phyloP scores from a whole-genome alignment of 2,888 invertebrate genomes.

The Orthosia gothica region DNA sequence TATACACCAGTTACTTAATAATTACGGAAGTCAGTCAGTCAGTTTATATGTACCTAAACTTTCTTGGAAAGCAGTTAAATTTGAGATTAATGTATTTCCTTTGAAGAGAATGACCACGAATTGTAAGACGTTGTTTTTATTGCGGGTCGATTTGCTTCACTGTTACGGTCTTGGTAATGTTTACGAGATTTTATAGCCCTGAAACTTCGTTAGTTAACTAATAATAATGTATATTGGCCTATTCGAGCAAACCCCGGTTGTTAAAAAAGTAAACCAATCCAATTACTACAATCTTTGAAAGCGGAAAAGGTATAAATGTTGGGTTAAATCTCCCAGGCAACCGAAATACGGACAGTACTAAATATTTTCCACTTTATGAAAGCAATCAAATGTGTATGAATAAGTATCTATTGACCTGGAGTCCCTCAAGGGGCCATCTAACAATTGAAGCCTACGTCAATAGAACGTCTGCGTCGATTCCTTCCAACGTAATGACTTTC shows the following conservation, averaged over 20 bases:
- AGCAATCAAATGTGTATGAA: slow-evolving; percentile 24
- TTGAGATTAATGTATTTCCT: slow-evolving; percentile 31
- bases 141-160: slow-evolving; percentile 13
- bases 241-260: not conserved
- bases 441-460: slow-evolving; percentile 40
- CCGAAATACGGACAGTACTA: slow-evolving; percentile 23
- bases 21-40: slow-evolving; percentile 43
- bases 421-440: slow-evolving; percentile 40
- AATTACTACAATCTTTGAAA: not conserved
- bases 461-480: slow-evolving; percentile 27
- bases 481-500: slow-evolving; percentile 31
- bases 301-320: not conserved
- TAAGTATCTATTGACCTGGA: slow-evolving; percentile 27
- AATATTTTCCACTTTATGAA: slow-evolving; percentile 10
- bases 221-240: not conserved
- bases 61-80: slow-evolving; percentile 52
- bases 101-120: slow-evolving; percentile 11
- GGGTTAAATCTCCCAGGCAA: slow-evolving; percentile 25
- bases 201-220: slow-evolving; percentile 3
- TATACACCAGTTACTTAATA: slow-evolving; percentile 60
- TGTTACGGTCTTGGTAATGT: slow-evolving; percentile 24
- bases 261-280: slow-evolving; percentile 3
- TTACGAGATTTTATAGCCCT: slow-evolving; percentile 12
- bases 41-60: slow-evolving; percentile 24
- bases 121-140: slow-evolving; percentile 10